Conservation (phyloP, 64 coral and sea anemone species). For the Montipora capricornis region DNA sequence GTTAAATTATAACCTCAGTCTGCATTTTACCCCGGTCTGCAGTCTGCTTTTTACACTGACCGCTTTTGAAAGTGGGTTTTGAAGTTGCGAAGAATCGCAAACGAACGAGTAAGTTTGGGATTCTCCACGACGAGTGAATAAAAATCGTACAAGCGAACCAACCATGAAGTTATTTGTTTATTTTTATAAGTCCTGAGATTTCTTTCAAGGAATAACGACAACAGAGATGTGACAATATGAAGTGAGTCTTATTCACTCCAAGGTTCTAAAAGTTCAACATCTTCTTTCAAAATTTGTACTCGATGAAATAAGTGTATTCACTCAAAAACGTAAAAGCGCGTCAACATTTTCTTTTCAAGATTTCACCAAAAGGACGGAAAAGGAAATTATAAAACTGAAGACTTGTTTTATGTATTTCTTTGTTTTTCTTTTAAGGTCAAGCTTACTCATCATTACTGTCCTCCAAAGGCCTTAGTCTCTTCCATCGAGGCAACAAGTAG, state of each 20-base stretch:
- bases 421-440: neutral
- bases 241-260: too few relatives aligned
- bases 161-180: conserved; percentile 23
- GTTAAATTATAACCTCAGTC: too few relatives aligned
- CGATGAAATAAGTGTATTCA: too few relatives aligned
- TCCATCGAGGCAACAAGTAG: too few relatives aligned
- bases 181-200: neutral
- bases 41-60: too few relatives aligned
- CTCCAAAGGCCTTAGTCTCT: neutral
- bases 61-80: too few relatives aligned
- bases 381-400: conserved; percentile 17
- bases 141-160: conserved; percentile 47
- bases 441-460: neutral
- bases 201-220: too few relatives aligned
- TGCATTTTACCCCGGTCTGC: too few relatives aligned
- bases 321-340: neutral
- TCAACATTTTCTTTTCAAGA: conserved; percentile 16
- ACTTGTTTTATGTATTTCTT: neutral
- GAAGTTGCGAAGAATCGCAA: too few relatives aligned
- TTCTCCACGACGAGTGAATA: conserved; percentile 38
- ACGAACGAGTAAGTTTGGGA: conserved; percentile 1
- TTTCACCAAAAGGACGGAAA: neutral
- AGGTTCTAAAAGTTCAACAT: too few relatives aligned
- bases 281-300: too few relatives aligned
- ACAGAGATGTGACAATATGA: too few relatives aligned